Evolutionary conservation across 2,113 vertebrate species (phyloP), one percentile per base, ranked within the genome.

Genomic region (Pluvianellus socialis): DNA sequence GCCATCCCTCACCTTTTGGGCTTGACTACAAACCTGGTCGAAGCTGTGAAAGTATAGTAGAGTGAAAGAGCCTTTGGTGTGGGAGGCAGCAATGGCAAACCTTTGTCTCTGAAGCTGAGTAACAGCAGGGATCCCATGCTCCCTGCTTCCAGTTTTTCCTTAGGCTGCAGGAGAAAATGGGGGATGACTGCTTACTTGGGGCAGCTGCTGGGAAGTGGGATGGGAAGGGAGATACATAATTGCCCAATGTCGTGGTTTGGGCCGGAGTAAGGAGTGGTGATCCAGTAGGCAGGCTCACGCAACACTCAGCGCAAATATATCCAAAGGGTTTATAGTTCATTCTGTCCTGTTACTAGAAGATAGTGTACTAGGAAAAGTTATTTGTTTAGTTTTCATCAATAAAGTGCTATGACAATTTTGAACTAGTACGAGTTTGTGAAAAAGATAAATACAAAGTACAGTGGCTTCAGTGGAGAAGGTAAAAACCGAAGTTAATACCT

Each of bases 281-380:
- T 86, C 58, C 58, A 38, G 12, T 68, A 56, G n/a, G 33, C 3
- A 49, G 45, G 55, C 44, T 86, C n/a, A 35, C 0, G 0, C 35
- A 72, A 23, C 26, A 20, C 40, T 86, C 32, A 4, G 17, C 26
- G 65, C 19, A 55, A 9, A 42, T 81, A 28, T 47, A 49, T 52
- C n/a, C 26, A 14, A 49, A 88, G 44, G 70, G 7, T 24, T 65
- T 35, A 35, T 32, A 22, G n/a, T 63, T 88, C 68, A 38, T 88
- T 75, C 45, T 59, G 5, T 38, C 27, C 21, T 68, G 32, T 73
- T 84, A 21, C 30, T 79, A 40, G 23, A 1, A 2, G 32, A 28
- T 65, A 70, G 16, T 18, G 6, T 56, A 40, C 27, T 49, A 53
- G 58, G 56, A 44, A 40, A 65, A 85, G 73, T 6, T 47, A 26